phyloP scores from a whole-genome alignment of 2,888 invertebrate genomes.

The Schizaphis graminum region DNA sequence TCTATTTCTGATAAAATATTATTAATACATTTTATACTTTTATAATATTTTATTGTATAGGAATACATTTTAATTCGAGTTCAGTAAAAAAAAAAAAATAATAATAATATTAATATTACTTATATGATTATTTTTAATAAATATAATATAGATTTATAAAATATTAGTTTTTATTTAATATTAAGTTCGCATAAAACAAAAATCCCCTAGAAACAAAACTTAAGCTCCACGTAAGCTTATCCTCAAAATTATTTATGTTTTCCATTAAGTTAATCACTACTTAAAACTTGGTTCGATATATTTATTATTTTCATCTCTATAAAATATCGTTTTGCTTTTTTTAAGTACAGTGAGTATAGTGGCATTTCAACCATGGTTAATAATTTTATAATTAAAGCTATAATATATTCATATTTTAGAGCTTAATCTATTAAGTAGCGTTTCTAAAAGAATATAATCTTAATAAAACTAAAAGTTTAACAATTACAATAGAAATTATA shows the following conservation, averaged over 20 bases:
- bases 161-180: background rate
- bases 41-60: background rate
- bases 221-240: background rate
- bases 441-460: background rate
- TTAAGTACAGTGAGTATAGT: background rate
- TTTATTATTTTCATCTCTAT: background rate
- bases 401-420: background rate
- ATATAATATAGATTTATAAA: background rate
- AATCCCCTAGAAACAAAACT: background rate
- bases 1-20: background rate
- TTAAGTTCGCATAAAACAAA: conserved; percentile 1
- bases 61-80: background rate
- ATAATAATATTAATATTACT: background rate
- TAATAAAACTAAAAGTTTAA: background rate
- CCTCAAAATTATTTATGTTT: background rate
- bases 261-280: conserved; percentile 13
- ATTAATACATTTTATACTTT: background rate
- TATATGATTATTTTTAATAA: background rate
- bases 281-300: background rate
- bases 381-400: background rate
- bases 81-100: background rate
- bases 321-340: background rate
- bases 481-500: background rate
- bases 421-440: background rate
- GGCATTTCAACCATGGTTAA: background rate